These are phyloP conservation scores for Fulica atra DNA, from an alignment of 2,113 vertebrate species.

Conservation along the genomic window DNA sequence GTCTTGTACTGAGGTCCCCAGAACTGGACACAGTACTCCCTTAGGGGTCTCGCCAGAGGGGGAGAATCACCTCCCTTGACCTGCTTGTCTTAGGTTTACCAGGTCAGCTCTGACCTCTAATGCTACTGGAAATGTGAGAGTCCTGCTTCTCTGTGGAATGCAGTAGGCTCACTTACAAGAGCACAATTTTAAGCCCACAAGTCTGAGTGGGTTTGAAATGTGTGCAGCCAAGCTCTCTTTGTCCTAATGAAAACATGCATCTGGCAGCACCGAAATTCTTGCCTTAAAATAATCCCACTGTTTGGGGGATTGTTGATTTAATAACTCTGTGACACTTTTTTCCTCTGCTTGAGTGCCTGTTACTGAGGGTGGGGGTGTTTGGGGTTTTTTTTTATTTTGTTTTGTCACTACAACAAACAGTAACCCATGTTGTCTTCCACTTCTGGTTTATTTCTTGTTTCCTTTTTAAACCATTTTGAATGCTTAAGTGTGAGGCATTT, in stretches of 20 bases:
- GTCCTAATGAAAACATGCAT: neutral
- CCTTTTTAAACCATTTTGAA: neutral
- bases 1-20: no score
- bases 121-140: neutral
- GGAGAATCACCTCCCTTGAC: no score
- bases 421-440: neutral
- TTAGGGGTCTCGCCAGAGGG: no score
- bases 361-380: no score
- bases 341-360: neutral
- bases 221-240: neutral
- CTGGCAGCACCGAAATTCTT: constrained; percentile 14
- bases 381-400: neutral
- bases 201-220: constrained; percentile 40
- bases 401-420: neutral
- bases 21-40: no score
- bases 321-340: neutral
- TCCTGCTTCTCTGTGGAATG: neutral
- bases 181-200: neutral
- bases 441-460: neutral
- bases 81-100: neutral
- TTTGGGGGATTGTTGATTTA: neutral
- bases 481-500: neutral
- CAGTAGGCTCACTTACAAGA: neutral
- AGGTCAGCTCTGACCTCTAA: neutral
- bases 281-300: neutral